Conservation (phyloP, 2,888 invertebrate species). For the Xestia c-nigrum region DNA sequence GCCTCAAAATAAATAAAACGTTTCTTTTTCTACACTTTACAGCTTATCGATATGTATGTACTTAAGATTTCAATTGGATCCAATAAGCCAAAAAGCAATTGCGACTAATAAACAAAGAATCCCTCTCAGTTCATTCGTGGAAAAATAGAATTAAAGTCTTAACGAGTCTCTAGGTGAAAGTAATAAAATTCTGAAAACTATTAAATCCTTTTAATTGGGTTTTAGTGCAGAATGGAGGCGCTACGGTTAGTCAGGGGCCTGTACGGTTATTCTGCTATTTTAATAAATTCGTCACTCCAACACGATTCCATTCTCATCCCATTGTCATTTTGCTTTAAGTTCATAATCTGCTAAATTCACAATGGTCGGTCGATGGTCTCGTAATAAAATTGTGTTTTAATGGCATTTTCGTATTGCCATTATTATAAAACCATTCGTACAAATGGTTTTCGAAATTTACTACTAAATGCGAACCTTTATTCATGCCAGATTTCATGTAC, state of each 20-base stretch:
- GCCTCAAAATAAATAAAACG: neutral
- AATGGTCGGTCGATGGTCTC: no score
- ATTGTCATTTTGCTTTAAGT: no score
- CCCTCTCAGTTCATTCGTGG: conserved; percentile 9
- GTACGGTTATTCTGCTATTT: no score
- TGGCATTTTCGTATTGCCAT: no score
- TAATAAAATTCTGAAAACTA: conserved; percentile 30
- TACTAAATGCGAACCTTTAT: no score
- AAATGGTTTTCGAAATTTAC: no score
- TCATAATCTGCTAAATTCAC: no score
- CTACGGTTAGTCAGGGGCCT: neutral
- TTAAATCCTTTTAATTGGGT: conserved; percentile 45
- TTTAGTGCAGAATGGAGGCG: conserved; percentile 9
- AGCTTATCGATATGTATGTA: conserved; percentile 22
- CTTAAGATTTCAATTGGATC: conserved; percentile 36
- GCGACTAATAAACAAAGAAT: conserved; percentile 39
- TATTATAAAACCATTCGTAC: no score
- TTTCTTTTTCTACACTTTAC: neutral
- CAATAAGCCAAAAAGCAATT: conserved; percentile 34
- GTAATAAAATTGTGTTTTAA: no score
- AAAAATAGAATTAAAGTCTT: conserved; percentile 48
- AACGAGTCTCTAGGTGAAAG: conserved; percentile 28
- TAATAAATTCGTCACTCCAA: no score
- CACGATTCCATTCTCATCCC: no score
- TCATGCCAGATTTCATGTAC: no score